Conservation (phyloP, 2,113 vertebrate species). For the Chinchilla lanigera region DNA sequence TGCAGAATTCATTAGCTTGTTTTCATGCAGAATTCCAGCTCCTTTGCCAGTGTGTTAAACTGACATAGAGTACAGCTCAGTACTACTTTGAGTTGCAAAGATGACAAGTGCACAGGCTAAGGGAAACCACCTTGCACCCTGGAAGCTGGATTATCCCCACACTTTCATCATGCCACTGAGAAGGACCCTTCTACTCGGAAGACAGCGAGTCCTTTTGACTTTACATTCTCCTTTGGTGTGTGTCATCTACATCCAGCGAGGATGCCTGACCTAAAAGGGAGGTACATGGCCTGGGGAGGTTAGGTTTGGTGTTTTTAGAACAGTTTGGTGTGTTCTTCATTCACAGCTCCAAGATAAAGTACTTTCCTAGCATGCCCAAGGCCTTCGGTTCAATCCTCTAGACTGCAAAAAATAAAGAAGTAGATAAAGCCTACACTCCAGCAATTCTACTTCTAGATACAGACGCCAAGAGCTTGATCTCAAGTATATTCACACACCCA, state of each 20-base stretch:
- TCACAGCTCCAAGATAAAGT: not conserved
- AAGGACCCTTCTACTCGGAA: not conserved
- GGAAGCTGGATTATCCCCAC: too few relatives aligned
- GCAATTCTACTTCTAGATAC: not conserved
- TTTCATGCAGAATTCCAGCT: conserved; percentile 56
- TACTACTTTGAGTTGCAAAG: not conserved
- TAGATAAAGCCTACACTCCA: not conserved
- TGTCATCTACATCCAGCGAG: not conserved
- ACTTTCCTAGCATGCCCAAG: not conserved
- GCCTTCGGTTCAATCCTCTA: not conserved
- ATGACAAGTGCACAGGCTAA: not conserved
- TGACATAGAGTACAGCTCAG: not conserved
- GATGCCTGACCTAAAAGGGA: not conserved
- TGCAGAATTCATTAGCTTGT: conserved; percentile 62
- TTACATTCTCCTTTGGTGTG: not conserved
- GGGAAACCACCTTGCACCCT: not conserved
- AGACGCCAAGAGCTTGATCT: not conserved
- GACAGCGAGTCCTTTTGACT: not conserved
- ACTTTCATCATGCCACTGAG: not conserved
- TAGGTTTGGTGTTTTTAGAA: too few relatives aligned
- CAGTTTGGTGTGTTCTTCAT: too few relatives aligned
- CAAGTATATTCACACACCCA: not conserved
- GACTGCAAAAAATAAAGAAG: not conserved
- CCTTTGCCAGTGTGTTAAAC: conserved; percentile 43
- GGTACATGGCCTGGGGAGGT: too few relatives aligned